Conservation (phyloP, 2,797 vertebrate genomes). For the Furcifer pardalis region DNA sequence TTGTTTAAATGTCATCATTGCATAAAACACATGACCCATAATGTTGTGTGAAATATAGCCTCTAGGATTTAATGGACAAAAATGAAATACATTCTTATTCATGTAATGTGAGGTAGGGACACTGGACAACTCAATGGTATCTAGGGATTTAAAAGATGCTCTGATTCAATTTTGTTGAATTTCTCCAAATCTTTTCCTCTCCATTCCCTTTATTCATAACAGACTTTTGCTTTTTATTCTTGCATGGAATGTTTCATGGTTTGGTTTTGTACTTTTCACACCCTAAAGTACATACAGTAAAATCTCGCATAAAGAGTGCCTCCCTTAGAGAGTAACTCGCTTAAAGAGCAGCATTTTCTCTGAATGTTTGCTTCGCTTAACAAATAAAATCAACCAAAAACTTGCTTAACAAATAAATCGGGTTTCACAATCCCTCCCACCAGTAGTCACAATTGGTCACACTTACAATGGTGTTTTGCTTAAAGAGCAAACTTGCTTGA, state of each 20-base stretch:
- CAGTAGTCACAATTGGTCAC: too few relatives aligned
- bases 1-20: not conserved
- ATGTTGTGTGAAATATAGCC: not conserved
- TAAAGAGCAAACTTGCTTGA: too few relatives aligned
- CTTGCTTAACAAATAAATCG: too few relatives aligned
- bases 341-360: too few relatives aligned
- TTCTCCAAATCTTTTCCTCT: not conserved
- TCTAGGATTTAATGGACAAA: not conserved
- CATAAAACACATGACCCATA: not conserved
- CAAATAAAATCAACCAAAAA: too few relatives aligned
- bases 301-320: too few relatives aligned
- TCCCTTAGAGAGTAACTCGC: too few relatives aligned
- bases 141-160: not conserved
- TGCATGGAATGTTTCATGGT: not conserved
- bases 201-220: not conserved
- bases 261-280: too few relatives aligned
- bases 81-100: not conserved
- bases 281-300: too few relatives aligned
- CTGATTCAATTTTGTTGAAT: not conserved
- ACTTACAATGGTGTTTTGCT: too few relatives aligned
- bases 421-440: too few relatives aligned
- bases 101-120: not conserved
- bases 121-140: not conserved
- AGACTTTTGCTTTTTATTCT: not conserved
- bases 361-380: too few relatives aligned